Percentiles rank a stretch among this genome's conserved stretches.
These are phyloP conservation scores for Drosophila seguyi DNA, from an alignment of 1,140 invertebrate species.

Conservation along the genomic window DNA sequence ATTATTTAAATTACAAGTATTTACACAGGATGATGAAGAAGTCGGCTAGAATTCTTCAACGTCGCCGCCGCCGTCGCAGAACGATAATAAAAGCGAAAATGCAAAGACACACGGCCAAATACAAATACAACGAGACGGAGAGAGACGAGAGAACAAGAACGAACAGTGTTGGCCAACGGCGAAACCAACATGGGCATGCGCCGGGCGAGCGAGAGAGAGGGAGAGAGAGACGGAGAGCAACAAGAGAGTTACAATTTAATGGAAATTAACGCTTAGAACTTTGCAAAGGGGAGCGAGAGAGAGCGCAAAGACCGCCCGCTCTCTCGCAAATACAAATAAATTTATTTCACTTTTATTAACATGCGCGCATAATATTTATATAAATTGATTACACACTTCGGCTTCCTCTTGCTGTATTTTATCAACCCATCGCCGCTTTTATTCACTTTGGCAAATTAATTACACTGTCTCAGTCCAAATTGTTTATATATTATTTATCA, in stretches of 20 bases:
- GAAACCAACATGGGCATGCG: constrained; percentile 31
- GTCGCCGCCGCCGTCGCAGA: constrained; percentile 73
- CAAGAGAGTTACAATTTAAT: constrained; percentile 19
- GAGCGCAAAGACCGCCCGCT: constrained; percentile 17
- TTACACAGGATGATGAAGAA: constrained; percentile 82
- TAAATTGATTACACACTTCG: constrained; percentile 43
- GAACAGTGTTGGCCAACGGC: constrained; percentile 40
- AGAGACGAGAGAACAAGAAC: constrained; percentile 39
- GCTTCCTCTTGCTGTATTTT: constrained; percentile 6
- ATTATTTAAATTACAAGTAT: constrained; percentile 83
- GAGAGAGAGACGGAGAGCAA: constrained; percentile 7
- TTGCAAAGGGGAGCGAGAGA: constrained; percentile 8
- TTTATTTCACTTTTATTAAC: constrained; percentile 44
- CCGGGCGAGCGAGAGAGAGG: constrained; percentile 13
- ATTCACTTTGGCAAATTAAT: constrained; percentile 5
- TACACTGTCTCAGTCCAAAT: constrained; percentile 44
- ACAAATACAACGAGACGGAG: constrained; percentile 35
- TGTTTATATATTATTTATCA: constrained; percentile 59
- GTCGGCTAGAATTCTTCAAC: constrained; percentile 76
- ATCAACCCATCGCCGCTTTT: constrained; percentile 5
- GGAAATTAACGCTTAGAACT: constrained; percentile 32
- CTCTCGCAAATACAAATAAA: constrained; percentile 32
- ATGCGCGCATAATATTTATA: constrained; percentile 49
- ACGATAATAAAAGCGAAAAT: constrained; percentile 82
- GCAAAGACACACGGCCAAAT: constrained; percentile 63